phyloP scores from a whole-genome alignment of 2,113 vertebrate genomes.

The Tragelaphus imberbis region DNA sequence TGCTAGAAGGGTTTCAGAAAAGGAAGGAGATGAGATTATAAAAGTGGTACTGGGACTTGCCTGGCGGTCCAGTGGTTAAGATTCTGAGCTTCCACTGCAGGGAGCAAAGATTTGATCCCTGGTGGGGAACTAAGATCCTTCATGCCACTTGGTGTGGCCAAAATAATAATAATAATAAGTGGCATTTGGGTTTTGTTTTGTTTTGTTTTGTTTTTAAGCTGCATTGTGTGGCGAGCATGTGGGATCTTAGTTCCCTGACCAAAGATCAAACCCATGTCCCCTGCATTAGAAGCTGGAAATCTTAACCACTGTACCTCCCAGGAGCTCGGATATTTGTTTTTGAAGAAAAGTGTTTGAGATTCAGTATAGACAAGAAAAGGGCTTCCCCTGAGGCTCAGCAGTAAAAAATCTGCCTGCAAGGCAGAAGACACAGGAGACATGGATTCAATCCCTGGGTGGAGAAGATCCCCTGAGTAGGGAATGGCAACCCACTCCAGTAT shows the following conservation, averaged over 20 bases:
- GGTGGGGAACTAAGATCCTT: neutral
- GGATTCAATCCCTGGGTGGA: neutral
- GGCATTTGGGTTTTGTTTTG: neutral
- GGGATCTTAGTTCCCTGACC: neutral
- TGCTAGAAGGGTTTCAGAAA: neutral
- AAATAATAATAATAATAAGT: neutral
- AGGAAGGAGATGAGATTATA: neutral
- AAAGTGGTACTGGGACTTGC: neutral
- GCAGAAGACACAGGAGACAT: fast-evolving
- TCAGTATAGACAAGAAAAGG: neutral
- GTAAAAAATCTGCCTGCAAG: neutral
- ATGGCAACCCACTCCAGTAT: neutral
- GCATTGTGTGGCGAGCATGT: neutral
- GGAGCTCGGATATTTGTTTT: neutral
- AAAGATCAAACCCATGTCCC: neutral
- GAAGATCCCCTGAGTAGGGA: neutral
- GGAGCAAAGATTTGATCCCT: too few species aligned
- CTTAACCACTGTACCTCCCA: neutral
- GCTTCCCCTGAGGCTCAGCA: neutral
- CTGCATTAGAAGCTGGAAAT: neutral
- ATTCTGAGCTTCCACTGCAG: neutral
- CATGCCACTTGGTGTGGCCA: neutral
- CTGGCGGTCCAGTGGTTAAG: neutral
- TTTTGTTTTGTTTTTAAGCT: neutral
- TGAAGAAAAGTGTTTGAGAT: neutral